These are phyloP conservation scores for Apotomis capreana DNA, from an alignment of 2,888 invertebrate species.

Conservation along the genomic window DNA sequence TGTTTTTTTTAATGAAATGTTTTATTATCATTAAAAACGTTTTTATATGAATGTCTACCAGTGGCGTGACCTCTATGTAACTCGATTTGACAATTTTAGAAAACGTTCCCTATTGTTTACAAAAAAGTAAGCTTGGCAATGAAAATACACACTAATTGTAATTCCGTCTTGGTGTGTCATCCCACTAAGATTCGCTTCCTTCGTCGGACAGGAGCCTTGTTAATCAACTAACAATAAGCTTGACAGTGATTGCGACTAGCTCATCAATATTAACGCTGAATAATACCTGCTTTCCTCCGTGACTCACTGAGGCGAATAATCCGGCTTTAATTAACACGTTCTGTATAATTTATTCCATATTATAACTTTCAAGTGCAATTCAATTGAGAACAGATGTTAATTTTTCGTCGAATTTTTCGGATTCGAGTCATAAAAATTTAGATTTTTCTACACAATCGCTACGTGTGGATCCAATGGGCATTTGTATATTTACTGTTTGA, in stretches of 20 bases:
- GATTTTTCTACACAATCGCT: too few species aligned
- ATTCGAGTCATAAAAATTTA: too few species aligned
- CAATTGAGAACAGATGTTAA: background rate
- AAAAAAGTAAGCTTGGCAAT: too few species aligned
- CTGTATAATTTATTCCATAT: conserved; percentile 25
- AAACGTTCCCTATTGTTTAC: too few species aligned
- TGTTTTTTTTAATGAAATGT: too few species aligned
- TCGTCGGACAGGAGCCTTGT: background rate
- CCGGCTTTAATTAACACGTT: conserved; percentile 19
- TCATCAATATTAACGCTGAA: conserved; percentile 42
- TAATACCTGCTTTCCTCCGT: conserved; percentile 32
- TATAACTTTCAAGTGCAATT: conserved; percentile 21
- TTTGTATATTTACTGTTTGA: too few species aligned
- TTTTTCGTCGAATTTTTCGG: too few species aligned
- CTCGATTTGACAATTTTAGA: too few species aligned
- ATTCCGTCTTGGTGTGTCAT: background rate
- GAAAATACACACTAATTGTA: background rate
- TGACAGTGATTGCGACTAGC: conserved; percentile 25
- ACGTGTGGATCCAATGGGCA: too few species aligned
- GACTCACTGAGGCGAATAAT: conserved; percentile 25
- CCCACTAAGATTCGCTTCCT: background rate
- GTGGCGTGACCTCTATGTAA: too few species aligned
- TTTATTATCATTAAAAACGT: too few species aligned
- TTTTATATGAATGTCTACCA: too few species aligned
- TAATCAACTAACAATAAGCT: conserved; percentile 33